Base-by-base conservation (phyloP, 2,888 invertebrate genomes). In the Apodemia zela region DNA sequence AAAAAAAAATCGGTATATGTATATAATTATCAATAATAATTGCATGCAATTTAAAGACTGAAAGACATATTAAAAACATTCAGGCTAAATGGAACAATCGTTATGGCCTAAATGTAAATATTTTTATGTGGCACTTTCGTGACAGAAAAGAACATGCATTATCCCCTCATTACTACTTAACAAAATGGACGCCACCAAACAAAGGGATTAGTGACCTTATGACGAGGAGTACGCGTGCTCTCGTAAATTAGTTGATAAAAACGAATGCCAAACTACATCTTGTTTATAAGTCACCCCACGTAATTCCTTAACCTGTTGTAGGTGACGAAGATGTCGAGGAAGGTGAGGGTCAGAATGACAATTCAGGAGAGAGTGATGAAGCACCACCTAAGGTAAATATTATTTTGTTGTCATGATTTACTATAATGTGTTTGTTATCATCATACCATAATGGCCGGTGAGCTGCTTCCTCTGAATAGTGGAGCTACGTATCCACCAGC, bases 111-210 rank as follows among this genome's bases (percentile, higher is more conserved):
- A 78, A 85, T 86, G 89, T 89, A 89, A 89, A 90, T 87, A 89
- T 89, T 90, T 90, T 89, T 89, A 86, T 86, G 89, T 90, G 89
- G 89, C 87, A 86, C 57, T 84, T 86, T 89, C 85, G 85, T 92
- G 91, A 91, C 92, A 91, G 92, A 92, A 92, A 92, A 91, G 91
- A 90, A 89, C 93, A 94, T 93, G 93, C 93, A 93, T 93, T 89
- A 93, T 93, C 92, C 93, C 93, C 94, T 94, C 94, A 92, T 92
- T 92, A 92, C 88, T 89, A 94, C 94, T 94, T 94, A 93, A 94
- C 94, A 94, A 94, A 94, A 94, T 94, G 94, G 94, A 94, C 94
- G 94, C 94, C 93, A 93, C 93, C 94, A 94, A 94, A 94, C 94
- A 94, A 94, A 94, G 94, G 94, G 93, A 94, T 94, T 94, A 93